Conservation (phyloP, 92 coral and sea anemone genomes). For the Epizoanthus stellaris region DNA sequence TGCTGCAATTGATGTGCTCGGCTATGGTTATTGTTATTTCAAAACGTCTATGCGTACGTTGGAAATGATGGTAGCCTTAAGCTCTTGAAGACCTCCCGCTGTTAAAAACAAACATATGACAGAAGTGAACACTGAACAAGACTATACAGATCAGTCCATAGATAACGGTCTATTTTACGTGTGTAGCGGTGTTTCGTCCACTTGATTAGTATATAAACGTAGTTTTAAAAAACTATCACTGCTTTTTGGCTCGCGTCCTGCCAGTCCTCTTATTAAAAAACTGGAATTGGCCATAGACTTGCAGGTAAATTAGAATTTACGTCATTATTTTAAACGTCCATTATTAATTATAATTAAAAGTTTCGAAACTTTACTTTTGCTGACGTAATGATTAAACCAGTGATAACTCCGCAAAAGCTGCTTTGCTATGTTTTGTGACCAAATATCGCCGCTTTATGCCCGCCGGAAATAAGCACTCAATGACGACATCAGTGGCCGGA, state of each 20-base stretch:
- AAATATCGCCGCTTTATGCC: background rate
- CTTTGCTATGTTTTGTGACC: background rate
- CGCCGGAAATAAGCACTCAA: too few relatives aligned
- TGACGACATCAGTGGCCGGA: too few relatives aligned
- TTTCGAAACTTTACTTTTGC: background rate
- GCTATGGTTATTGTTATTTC: too few relatives aligned
- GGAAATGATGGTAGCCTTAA: too few relatives aligned
- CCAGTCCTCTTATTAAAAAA: slow-evolving; percentile 11
- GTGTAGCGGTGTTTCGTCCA: background rate
- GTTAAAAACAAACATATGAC: background rate
- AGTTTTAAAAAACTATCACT: background rate
- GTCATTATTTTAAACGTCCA: background rate
- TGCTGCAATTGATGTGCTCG: too few relatives aligned
- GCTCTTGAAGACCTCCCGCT: slow-evolving; percentile 17
- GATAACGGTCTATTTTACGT: background rate
- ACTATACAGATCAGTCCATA: background rate
- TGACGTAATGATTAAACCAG: background rate
- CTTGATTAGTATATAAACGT: background rate
- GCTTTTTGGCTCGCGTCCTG: background rate
- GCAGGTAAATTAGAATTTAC: background rate
- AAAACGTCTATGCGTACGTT: too few relatives aligned
- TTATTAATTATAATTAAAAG: background rate
- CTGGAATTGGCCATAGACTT: background rate
- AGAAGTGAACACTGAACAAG: background rate
- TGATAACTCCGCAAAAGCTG: background rate